Evolutionary conservation across 2,888 invertebrate species (phyloP), one percentile per base, ranked within the genome.

Genomic region (Tenthredo amoena): DNA sequence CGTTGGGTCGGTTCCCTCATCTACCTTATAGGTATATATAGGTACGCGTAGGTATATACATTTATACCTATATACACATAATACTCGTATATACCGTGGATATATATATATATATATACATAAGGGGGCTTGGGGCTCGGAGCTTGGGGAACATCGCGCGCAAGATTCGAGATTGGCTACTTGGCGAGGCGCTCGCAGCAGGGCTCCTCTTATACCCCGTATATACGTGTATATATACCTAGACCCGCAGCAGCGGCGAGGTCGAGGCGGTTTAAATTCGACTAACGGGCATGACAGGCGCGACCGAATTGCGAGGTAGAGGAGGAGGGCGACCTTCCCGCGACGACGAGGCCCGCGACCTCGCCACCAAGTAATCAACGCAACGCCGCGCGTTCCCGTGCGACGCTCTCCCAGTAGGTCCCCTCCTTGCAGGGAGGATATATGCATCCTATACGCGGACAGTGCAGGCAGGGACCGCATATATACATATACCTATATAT

Each of bases 1-100:
- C 47, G 82, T 84, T 86, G 86, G 71, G 34, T 82, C 81, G 82
- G 72, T 85, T 65, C 86, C 81, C 71, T 74, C 86, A 62, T 65
- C 34, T 72, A 43, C 50, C 74, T 81, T 31, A 71, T 84, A 84
- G 55, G 12, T 86, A 62, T 43, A 62, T 43, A 62, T 26, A 81
- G 58, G 3, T 3, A 58, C 10, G n/a, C 58, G 18, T 31, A 34
- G 26, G 26, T 31, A 37, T 34, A 62, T 18, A 26, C 58, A 18
- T 10, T 1, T 21, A n/a, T 40, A 15, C 12, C 4, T 34, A n/a
- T 40, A n/a, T 81, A 47, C 12, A 77, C 7, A 26, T 34, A 43
- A 21, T 43, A 12, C 43, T 12, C 2, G n/a, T 74, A 76, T 74
- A 76, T 21, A 6, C 10, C n/a, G 6, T 21, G 15, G 31, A 76